phyloP scores from a whole-genome alignment of 2,113 vertebrate species.

The Chroicocephalus ridibundus region DNA sequence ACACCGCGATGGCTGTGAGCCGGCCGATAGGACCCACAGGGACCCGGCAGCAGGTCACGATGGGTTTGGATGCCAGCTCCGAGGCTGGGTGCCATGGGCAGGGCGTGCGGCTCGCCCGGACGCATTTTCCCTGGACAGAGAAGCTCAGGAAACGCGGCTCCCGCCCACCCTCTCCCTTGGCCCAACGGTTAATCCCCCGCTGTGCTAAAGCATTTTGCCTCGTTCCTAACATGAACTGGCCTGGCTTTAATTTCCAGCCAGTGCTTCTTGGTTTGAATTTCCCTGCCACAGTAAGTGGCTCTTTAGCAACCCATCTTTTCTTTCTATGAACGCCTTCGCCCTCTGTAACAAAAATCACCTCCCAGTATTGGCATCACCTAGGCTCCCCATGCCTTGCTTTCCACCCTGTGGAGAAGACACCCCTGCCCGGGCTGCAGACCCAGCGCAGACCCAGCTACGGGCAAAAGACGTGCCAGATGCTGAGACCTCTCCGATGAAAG shows the following conservation, averaged over 20 bases:
- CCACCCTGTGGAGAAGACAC: neutral
- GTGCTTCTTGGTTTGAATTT: conserved; percentile 4
- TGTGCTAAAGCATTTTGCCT: conserved; percentile 15
- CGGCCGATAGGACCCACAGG: rapidly evolving
- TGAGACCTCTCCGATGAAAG: neutral
- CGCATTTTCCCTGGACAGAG: neutral
- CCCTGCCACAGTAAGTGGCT: neutral
- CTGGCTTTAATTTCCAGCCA: conserved; percentile 51
- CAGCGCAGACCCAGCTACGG: neutral
- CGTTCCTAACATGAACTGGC: neutral
- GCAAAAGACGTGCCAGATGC: neutral
- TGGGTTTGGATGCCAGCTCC: neutral
- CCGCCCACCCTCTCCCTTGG: neutral
- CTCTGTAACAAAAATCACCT: neutral
- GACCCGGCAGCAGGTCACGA: neutral
- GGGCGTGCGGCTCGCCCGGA: rapidly evolving
- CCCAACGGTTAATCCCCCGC: neutral
- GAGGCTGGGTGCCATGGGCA: rapidly evolving
- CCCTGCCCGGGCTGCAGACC: neutral
- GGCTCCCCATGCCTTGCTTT: rapidly evolving
- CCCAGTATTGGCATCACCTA: neutral
- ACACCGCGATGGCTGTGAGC: rapidly evolving
- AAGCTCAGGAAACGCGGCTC: rapidly evolving
- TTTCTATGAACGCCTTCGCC: neutral
- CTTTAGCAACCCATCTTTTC: conserved; percentile 13